Base-by-base conservation (phyloP, 1,140 invertebrate species). In the Solenopsis invicta region DNA sequence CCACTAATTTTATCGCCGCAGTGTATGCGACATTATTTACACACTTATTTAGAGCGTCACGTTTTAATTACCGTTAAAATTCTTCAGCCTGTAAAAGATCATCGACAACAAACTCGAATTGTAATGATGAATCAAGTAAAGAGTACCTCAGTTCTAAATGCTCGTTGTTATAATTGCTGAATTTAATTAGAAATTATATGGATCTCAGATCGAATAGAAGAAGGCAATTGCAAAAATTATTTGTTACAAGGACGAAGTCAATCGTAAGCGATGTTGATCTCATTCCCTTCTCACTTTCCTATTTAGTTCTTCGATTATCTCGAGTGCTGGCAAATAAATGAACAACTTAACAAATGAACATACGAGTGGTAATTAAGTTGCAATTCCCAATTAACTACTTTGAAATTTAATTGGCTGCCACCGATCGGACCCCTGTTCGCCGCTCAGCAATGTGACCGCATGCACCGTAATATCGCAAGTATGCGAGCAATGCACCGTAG, bases 401-500 rank as follows among this genome's bases (percentile, higher is more conserved):
- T 67, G 24, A 41, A 24, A 61, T 74, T 29, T 50, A 75, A 50
- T 82, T 59, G 24, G 2, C 8, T 5, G 13, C 37, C 12, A 10
- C 59, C 62, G 54, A 86, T 61, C 13, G n/a, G 69, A 24, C 41
- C 41, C 34, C 5, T 85, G 29, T 41, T 85, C 4, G 45, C 48
- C 24, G 37, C n/a, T 88, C 34, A 88, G 18, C 16, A 88, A 89
- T 91, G 88, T 74, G 84, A 89, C 80, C 84, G 86, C 56, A 48
- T 82, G 85, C 80, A 78, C 74, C 72, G 48, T 67, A 62, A 88
- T 84, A 78, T 56, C 45, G 6, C 29, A 78, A 72, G 72, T 89
- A 91, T 89, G 89, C 76, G 54, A 91, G 84, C 41, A 89, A 91
- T 91, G 89, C 82, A 81, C 48, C 66, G 72, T 87, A 87, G 74